Conservation (phyloP, 2,113 vertebrate genomes). For the Cololabis saira region DNA sequence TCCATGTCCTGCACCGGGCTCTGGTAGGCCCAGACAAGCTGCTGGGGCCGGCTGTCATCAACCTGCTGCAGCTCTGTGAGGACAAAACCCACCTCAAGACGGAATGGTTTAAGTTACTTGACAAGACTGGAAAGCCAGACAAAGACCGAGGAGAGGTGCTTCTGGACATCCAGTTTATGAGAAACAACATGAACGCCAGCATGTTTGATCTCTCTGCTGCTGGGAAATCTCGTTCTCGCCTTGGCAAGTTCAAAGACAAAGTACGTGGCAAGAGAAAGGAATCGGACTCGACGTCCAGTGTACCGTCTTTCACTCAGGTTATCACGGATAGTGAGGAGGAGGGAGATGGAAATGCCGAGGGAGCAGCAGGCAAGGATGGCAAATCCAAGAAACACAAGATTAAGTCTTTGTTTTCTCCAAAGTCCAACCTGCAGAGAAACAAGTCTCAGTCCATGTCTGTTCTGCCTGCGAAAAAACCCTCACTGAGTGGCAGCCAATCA, state of each 20-base stretch:
- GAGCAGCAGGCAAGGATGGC: slow-evolving; percentile 54
- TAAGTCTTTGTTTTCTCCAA: slow-evolving; percentile 87
- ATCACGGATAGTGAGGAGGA: slow-evolving; percentile 90
- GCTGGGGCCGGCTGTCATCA: slow-evolving; percentile 88
- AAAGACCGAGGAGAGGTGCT: slow-evolving; percentile 94
- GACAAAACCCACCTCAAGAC: slow-evolving; percentile 80
- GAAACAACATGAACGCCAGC: slow-evolving; percentile 95
- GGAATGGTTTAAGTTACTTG: slow-evolving; percentile 90
- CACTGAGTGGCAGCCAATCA: slow-evolving; percentile 73
- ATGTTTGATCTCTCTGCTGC: slow-evolving; percentile 94
- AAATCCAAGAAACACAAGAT: slow-evolving; percentile 88
- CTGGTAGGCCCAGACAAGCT: slow-evolving; percentile 91
- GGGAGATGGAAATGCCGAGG: background rate
- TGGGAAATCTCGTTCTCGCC: slow-evolving; percentile 88
- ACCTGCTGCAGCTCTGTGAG: slow-evolving; percentile 83
- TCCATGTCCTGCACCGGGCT: slow-evolving; percentile 91
- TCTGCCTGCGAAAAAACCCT: slow-evolving; percentile 67
- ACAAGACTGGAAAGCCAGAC: slow-evolving; percentile 90
- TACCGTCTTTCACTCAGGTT: slow-evolving; percentile 78
- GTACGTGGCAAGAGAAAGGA: slow-evolving; percentile 90
- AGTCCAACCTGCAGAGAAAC: slow-evolving; percentile 87
- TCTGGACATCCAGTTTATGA: slow-evolving; percentile 93
- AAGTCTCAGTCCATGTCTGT: slow-evolving; percentile 95
- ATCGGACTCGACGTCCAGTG: slow-evolving; percentile 76
- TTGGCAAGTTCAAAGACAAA: slow-evolving; percentile 94